phyloP scores from a whole-genome alignment of 2,888 invertebrate genomes.

The Polietes domitor region DNA sequence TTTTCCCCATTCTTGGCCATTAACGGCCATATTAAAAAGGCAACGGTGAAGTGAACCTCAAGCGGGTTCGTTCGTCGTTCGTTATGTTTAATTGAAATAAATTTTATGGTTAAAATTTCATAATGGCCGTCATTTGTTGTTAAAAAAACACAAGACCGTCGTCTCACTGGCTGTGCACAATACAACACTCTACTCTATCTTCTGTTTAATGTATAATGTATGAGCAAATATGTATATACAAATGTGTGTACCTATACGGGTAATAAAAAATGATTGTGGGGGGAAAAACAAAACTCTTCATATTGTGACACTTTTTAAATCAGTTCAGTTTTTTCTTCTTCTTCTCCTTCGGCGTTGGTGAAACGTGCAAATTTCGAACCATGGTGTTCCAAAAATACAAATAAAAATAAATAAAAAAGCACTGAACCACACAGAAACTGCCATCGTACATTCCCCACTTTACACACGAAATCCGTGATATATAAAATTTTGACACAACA shows the following conservation, averaged over 20 bases:
- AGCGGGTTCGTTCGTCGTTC: too few species aligned
- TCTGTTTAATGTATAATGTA: conserved; percentile 46
- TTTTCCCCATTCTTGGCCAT: not conserved
- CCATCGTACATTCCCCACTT: conserved; percentile 42
- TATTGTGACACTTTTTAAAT: conserved; percentile 65
- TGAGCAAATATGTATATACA: conserved; percentile 20
- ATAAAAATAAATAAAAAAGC: too few species aligned
- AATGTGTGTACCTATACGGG: conserved; percentile 26
- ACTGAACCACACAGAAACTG: not conserved
- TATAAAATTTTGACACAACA: conserved; percentile 66
- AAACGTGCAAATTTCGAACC: conserved; percentile 56
- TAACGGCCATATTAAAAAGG: conserved; percentile 57
- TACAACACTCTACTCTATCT: not conserved
- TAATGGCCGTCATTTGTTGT: conserved; percentile 65
- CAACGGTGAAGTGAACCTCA: not conserved
- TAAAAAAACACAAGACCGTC: conserved; percentile 13
- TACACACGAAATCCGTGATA: conserved; percentile 61
- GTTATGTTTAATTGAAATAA: conserved; percentile 63
- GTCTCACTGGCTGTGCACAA: not conserved
- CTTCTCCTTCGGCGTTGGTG: not conserved
- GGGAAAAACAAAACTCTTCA: conserved; percentile 50
- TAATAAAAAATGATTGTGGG: conserved; percentile 53
- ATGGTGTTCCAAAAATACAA: not conserved
- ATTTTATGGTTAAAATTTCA: conserved; percentile 65
- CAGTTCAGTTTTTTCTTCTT: conserved; percentile 53